A percentile compares a stretch with the other conserved stretches of the same genome.
Conservation (phyloP, 2,888 invertebrate genomes). For the Ichneumoninae sp. region DNA sequence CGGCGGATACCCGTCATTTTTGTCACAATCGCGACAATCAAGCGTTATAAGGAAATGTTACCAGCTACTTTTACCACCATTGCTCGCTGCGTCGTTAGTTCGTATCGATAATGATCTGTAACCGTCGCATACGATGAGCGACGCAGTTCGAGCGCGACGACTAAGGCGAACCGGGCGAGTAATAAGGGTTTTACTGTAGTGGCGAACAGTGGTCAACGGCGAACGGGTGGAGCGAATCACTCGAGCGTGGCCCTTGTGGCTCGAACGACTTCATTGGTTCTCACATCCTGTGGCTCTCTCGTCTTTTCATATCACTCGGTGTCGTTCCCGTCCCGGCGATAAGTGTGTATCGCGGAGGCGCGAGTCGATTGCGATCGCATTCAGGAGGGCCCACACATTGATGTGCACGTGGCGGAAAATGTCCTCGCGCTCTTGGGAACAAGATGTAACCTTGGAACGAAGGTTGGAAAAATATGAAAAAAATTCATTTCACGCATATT, state of each 20-base stretch:
- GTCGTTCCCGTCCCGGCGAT: background rate
- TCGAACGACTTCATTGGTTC: slow-evolving; percentile 57
- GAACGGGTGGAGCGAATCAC: slow-evolving; percentile 48
- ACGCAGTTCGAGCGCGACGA: slow-evolving; percentile 69
- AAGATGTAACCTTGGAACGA: background rate
- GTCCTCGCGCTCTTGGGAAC: background rate
- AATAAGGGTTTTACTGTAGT: slow-evolving; percentile 39
- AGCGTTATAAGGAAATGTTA: slow-evolving; percentile 76
- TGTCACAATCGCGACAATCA: slow-evolving; percentile 83
- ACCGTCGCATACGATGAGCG: slow-evolving; percentile 75
- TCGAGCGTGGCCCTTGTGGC: slow-evolving; percentile 57
- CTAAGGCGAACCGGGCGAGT: slow-evolving; percentile 56
- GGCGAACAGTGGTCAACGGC: slow-evolving; percentile 20
- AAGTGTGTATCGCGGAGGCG: background rate
- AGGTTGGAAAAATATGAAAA: background rate
- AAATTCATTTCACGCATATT: background rate
- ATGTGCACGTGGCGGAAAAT: slow-evolving; percentile 6
- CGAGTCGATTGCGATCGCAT: slow-evolving; percentile 29
- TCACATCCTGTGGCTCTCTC: background rate
- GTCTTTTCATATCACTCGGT: slow-evolving; percentile 9
- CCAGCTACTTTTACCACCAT: slow-evolving; percentile 25
- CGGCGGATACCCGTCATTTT: slow-evolving; percentile 84
- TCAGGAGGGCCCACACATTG: slow-evolving; percentile 1
- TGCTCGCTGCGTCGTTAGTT: slow-evolving; percentile 69
- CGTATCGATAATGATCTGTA: slow-evolving; percentile 83